Evolutionary conservation across 2,888 invertebrate genomes (phyloP), one percentile per base, ranked within the genome.

Genomic region (Thymelicus lineola): DNA sequence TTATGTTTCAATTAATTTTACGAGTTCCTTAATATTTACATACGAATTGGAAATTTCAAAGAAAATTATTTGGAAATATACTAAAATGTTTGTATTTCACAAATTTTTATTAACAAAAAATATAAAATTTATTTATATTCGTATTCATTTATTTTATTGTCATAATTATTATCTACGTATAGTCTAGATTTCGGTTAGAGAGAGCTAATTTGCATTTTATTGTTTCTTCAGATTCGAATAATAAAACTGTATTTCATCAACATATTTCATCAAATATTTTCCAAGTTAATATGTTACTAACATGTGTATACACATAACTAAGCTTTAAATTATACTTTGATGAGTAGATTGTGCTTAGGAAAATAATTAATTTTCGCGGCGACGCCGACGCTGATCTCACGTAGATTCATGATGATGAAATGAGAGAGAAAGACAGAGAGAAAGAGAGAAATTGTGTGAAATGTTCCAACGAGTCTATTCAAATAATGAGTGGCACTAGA

Each of bases 151-250:
- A 55, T 55, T 20, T 53, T 53, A 53, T 20, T 53, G 20, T 12
- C 7, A 20, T 53, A 53, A 53, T 50, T 20, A 53, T 53, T 53
- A 20, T 35, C 28, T 35, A 28, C 17, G 50, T 35, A 28, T 55
- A 55, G 35, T 55, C 20, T 35, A 55, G 55, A 35, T 35, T 55
- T 55, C 2, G 35, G 7, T 7, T 12, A 9, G 55, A 35, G 55
- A 55, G 55, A 55, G 28, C 35, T 55, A 14, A 55, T 55, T 55
- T 55, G 35, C 28, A 55, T 55, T 55, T 55, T 55, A 55, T 55
- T 28, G 28, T 55, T 28, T 28, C 50, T 55, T 20, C 28, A 7
- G 15, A 55, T 28, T 28, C 28, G 12, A 6, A 55, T 55, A 10
- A 55, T 14, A 28, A 28, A 28, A 55, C 28, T 12, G 12, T 20